These are phyloP conservation scores for Tribolium freemani DNA, from an alignment of 2,888 invertebrate genomes.

Conservation along the genomic window DNA sequence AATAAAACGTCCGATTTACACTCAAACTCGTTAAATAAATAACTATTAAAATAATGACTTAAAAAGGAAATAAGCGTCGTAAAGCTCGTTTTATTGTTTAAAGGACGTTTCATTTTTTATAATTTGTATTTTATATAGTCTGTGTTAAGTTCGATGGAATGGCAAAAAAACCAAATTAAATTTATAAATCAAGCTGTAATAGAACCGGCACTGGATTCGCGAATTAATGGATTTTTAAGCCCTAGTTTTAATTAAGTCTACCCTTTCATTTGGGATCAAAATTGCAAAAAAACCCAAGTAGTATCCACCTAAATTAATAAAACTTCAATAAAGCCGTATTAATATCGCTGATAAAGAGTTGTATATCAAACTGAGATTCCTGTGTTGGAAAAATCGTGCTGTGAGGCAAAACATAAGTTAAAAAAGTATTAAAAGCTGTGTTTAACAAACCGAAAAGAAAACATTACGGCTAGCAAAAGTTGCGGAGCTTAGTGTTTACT, in stretches of 20 bases:
- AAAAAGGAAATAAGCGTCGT: background rate
- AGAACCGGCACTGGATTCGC: background rate
- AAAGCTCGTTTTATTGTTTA: too few relatives aligned
- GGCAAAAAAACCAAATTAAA: constrained; percentile 1
- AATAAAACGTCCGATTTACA: too few relatives aligned
- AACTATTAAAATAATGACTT: background rate
- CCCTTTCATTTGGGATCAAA: background rate
- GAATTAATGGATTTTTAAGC: constrained; percentile 23
- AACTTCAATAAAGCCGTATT: background rate
- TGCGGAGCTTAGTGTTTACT: background rate
- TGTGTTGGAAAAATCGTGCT: background rate
- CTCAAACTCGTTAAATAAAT: too few relatives aligned
- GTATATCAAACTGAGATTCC: too few relatives aligned
- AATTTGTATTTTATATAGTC: background rate
- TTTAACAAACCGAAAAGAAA: background rate
- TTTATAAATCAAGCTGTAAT: constrained; percentile 4
- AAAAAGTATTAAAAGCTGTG: background rate
- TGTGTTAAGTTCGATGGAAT: background rate
- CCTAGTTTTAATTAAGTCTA: constrained; percentile 14
- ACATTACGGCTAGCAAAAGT: background rate
- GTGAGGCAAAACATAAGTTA: background rate
- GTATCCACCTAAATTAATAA: background rate
- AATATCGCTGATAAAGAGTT: too few relatives aligned
- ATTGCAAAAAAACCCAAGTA: background rate
- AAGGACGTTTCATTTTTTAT: background rate